phyloP scores from a whole-genome alignment of 1,140 invertebrate species.

The Pseudobourletiella spinata region DNA sequence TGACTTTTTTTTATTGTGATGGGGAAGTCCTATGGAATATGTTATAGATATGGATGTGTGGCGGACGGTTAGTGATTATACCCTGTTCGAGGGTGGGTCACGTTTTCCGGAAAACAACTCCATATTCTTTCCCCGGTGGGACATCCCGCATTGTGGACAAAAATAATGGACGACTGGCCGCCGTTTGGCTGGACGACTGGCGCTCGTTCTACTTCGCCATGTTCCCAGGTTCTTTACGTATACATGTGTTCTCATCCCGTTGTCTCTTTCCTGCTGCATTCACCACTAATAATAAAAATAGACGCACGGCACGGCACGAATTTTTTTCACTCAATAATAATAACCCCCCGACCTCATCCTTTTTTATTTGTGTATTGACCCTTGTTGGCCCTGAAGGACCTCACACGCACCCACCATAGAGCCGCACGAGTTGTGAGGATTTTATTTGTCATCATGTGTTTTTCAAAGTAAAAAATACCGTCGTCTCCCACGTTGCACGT shows the following conservation, averaged over 20 bases:
- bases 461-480: too few species aligned
- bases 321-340: too few species aligned
- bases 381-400: too few species aligned
- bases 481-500: too few species aligned
- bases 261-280: background rate
- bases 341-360: too few species aligned
- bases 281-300: too few species aligned
- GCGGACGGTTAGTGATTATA: constrained; percentile 78
- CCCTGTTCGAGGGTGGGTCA: constrained; percentile 89
- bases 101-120: constrained; percentile 97
- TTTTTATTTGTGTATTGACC: background rate
- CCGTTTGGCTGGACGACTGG: constrained; percentile 95
- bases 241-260: background rate
- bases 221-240: constrained; percentile 59
- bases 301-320: constrained; percentile 11
- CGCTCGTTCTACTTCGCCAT: constrained; percentile 97
- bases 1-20: background rate
- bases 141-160: constrained; percentile 96
- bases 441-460: too few species aligned
- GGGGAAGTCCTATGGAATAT: background rate
- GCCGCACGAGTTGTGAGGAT: too few species aligned
- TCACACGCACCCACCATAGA: too few species aligned
- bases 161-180: constrained; percentile 88
- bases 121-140: constrained; percentile 97
- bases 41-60: constrained; percentile 92